These are phyloP conservation scores for Icerya purchasi DNA, from an alignment of 2,888 invertebrate species.

Conservation along the genomic window DNA sequence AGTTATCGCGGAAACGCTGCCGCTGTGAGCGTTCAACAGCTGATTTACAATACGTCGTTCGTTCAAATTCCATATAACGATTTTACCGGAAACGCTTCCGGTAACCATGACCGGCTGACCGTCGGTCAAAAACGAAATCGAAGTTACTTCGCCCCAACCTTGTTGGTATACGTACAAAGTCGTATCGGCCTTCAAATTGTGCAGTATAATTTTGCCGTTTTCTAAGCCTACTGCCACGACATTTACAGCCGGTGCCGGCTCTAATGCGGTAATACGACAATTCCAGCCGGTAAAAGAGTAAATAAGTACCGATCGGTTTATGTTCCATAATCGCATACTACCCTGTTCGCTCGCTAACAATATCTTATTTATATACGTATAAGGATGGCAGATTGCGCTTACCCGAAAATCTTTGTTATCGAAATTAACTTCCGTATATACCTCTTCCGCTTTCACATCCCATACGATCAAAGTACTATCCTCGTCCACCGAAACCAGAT, in stretches of 20 bases:
- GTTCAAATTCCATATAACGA: slow-evolving; percentile 86
- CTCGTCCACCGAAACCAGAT: slow-evolving; percentile 66
- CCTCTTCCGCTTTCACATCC: slow-evolving; percentile 53
- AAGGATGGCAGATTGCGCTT: slow-evolving; percentile 70
- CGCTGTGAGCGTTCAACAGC: slow-evolving; percentile 53
- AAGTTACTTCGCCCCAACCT: slow-evolving; percentile 74
- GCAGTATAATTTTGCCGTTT: slow-evolving; percentile 59
- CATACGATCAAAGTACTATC: slow-evolving; percentile 56
- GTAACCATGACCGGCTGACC: slow-evolving; percentile 58
- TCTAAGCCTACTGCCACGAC: slow-evolving; percentile 70
- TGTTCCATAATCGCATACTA: slow-evolving; percentile 69
- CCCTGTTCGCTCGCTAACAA: slow-evolving; percentile 72
- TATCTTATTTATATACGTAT: slow-evolving; percentile 84
- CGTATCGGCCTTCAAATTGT: slow-evolving; percentile 70
- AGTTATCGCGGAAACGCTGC: slow-evolving; percentile 51
- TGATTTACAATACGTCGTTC: slow-evolving; percentile 58
- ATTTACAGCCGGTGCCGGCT: slow-evolving; percentile 80
- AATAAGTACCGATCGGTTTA: slow-evolving; percentile 50
- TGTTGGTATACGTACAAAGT: slow-evolving; percentile 65
- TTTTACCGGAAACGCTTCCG: slow-evolving; percentile 57
- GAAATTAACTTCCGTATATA: slow-evolving; percentile 45
- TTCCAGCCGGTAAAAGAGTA: slow-evolving; percentile 56
- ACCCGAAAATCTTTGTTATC: slow-evolving; percentile 48
- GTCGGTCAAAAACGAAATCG: slow-evolving; percentile 69
- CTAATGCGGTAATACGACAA: slow-evolving; percentile 45